Evolutionary conservation across 2,797 vertebrate genomes (phyloP).

Genomic region (Siniperca undulata): DNA sequence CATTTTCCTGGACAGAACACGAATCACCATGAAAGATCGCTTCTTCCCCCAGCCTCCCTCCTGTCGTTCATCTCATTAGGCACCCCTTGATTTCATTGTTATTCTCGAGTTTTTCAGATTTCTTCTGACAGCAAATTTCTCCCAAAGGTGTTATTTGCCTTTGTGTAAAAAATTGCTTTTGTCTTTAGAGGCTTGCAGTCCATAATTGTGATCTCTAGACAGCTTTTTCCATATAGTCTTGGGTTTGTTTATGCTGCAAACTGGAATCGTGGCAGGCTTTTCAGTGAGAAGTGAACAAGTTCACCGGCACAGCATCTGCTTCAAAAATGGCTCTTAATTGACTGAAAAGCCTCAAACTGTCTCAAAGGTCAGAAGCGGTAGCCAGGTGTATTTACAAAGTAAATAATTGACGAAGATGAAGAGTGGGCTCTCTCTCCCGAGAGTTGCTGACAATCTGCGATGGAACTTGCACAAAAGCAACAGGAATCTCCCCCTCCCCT

Average conservation of each 20-base stretch:
- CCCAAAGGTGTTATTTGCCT: conserved; percentile 49
- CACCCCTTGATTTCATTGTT: conserved; percentile 58
- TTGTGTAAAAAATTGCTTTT: conserved; percentile 26
- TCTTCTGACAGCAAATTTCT: conserved; percentile 45
- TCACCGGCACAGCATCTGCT: conserved; percentile 54
- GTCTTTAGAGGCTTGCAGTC: conserved; percentile 41
- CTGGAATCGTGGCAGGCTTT: conserved; percentile 57
- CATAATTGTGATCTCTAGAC: conserved; percentile 63
- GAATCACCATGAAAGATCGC: conserved; percentile 19
- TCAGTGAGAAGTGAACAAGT: conserved; percentile 53
- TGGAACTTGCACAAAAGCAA: conserved; percentile 53
- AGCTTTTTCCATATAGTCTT: conserved; percentile 36
- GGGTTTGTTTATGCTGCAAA: conserved; percentile 71
- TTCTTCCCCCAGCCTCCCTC: conserved; percentile 1
- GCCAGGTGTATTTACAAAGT: conserved; percentile 70
- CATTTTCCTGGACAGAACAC: conserved; percentile 44
- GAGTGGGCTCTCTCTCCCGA: conserved; percentile 44
- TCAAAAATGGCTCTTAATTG: conserved; percentile 73
- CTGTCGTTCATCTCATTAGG: conserved; percentile 45
- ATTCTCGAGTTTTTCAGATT: conserved; percentile 43
- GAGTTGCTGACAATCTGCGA: conserved; percentile 44
- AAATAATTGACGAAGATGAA: conserved; percentile 63
- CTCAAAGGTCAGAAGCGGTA: conserved; percentile 54
- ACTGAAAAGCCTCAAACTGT: conserved; percentile 70
- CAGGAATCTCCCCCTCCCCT: conserved; percentile 5